phyloP scores from a whole-genome alignment of 2,113 vertebrate species.

The Rhinoderma darwinii region DNA sequence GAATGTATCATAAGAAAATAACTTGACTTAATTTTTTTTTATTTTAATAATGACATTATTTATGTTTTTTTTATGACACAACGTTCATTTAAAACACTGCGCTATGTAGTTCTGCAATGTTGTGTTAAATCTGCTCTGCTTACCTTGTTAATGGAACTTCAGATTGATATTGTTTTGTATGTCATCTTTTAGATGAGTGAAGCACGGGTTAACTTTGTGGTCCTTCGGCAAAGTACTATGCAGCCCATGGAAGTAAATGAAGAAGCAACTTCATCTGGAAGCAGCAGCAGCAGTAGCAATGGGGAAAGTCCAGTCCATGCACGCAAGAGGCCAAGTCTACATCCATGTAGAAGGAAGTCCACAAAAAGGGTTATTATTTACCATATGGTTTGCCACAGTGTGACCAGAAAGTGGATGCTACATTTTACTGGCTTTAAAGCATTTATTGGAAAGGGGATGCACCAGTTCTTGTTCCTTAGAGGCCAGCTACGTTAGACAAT shows the following conservation, averaged over 20 bases:
- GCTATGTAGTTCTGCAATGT: background rate
- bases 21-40: no score
- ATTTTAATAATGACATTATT: no score
- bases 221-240: slow-evolving; percentile 75
- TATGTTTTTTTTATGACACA: background rate
- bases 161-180: background rate
- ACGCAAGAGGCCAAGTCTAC: slow-evolving; percentile 73
- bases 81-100: background rate
- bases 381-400: background rate
- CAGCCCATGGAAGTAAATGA: slow-evolving; percentile 70
- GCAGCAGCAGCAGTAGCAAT: slow-evolving; percentile 70
- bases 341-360: slow-evolving; percentile 79
- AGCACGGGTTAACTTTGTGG: slow-evolving; percentile 87
- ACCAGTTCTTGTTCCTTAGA: background rate
- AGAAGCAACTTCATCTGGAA: slow-evolving; percentile 71
- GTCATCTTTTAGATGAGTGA: slow-evolving; percentile 78
- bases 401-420: background rate
- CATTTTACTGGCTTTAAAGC: background rate
- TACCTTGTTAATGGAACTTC: background rate
- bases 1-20: no score
- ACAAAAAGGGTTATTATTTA: slow-evolving; percentile 78
- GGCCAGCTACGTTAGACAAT: background rate
- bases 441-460: background rate
- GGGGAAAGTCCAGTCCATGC: slow-evolving; percentile 71
- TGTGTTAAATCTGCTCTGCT: background rate